phyloP scores from a whole-genome alignment of 2,797 vertebrate species.

The Sebastes variabilis region DNA sequence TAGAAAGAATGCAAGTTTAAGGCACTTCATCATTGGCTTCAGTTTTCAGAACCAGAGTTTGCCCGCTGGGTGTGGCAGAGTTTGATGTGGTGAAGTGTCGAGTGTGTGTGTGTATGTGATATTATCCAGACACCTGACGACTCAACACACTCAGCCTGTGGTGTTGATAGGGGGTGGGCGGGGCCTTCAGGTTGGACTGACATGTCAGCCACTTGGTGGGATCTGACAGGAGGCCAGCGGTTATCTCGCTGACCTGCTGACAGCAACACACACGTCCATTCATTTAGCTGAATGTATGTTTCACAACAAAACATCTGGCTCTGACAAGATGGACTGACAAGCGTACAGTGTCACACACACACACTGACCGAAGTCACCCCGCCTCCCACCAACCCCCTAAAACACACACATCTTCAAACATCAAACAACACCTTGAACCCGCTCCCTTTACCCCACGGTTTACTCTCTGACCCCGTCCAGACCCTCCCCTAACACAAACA shows the following conservation, averaged over 20 bases:
- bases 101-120: constrained; percentile 30
- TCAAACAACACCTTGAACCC: constrained; percentile 62
- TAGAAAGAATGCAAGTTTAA: too few relatives aligned
- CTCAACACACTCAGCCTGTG: constrained; percentile 60
- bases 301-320: constrained; percentile 6
- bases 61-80: background rate
- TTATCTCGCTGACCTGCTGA: constrained; percentile 66
- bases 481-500: constrained; percentile 66
- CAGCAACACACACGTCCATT: constrained; percentile 32
- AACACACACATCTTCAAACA: constrained; percentile 57
- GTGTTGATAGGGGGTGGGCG: constrained; percentile 53
- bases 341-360: background rate
- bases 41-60: too few relatives aligned
- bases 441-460: constrained; percentile 51
- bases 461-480: constrained; percentile 61
- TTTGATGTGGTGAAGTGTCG: background rate
- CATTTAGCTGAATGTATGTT: background rate
- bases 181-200: constrained; percentile 44
- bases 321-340: constrained; percentile 9
- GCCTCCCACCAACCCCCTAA: background rate
- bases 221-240: constrained; percentile 53
- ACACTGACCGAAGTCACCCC: background rate
- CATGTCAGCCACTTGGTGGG: constrained; percentile 46
- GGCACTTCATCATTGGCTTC: too few relatives aligned
- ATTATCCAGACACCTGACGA: constrained; percentile 58